Conservation (phyloP, 2,797 vertebrate species). For the Acanthurus tractus region DNA sequence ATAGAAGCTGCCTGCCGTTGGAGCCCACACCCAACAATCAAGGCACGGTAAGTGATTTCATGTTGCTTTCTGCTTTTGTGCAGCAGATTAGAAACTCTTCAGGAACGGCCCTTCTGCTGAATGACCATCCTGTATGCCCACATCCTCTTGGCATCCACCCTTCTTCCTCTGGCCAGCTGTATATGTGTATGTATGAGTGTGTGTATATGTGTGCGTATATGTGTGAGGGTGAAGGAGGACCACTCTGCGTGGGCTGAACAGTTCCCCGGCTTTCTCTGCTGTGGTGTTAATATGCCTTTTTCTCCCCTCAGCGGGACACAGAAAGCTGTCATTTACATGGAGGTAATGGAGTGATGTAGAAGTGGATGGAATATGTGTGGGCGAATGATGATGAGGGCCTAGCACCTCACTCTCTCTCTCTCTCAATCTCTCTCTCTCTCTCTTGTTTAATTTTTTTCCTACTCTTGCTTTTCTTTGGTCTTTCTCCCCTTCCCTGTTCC, state of each 20-base stretch:
- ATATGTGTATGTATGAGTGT: constrained; percentile 54
- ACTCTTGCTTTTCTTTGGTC: constrained; percentile 49
- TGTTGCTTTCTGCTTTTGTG: constrained; percentile 50
- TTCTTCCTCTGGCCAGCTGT: constrained; percentile 67
- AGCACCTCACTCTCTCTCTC: constrained; percentile 66
- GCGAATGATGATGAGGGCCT: constrained; percentile 75
- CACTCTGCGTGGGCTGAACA: constrained; percentile 82
- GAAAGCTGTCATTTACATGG: constrained; percentile 86
- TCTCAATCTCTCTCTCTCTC: constrained; percentile 44
- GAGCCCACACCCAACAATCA: constrained; percentile 51
- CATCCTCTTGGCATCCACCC: constrained; percentile 48
- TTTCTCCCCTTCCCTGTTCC: constrained; percentile 34
- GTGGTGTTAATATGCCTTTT: constrained; percentile 82
- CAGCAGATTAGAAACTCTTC: constrained; percentile 46
- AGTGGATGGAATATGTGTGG: constrained; percentile 83
- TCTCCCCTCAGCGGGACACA: constrained; percentile 81
- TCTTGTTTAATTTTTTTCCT: constrained; percentile 41
- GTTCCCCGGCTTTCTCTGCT: constrained; percentile 78
- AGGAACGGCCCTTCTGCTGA: constrained; percentile 46
- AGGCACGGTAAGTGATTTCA: constrained; percentile 46
- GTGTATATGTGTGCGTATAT: constrained; percentile 58
- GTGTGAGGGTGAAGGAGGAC: constrained; percentile 81
- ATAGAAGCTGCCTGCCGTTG: constrained; percentile 20
- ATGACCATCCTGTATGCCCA: constrained; percentile 60
- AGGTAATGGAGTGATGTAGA: constrained; percentile 84